Evolutionary conservation across 2,888 invertebrate genomes (phyloP).

Genomic region (Iselma pallidipennis): DNA sequence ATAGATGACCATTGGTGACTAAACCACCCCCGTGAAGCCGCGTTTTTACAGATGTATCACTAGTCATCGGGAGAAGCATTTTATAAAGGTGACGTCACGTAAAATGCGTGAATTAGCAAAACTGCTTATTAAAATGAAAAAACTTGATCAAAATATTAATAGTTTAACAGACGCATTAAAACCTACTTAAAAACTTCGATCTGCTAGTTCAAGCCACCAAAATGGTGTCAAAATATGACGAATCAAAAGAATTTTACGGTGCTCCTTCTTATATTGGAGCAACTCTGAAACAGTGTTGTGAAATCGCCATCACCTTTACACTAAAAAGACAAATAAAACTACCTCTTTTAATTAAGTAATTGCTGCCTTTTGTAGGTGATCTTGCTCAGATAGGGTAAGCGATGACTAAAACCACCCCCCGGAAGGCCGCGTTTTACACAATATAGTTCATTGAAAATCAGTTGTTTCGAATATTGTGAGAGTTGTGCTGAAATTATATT

Average conservation of each 20-base stretch:
- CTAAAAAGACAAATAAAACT: constrained; percentile 7
- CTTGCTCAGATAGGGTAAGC: too few relatives aligned
- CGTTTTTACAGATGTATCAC: constrained; percentile 25
- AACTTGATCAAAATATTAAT: constrained; percentile 11
- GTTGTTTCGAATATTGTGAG: too few relatives aligned
- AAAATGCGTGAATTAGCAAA: constrained; percentile 26
- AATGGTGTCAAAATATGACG: constrained; percentile 17
- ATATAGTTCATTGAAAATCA: too few relatives aligned
- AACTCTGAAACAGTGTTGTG: constrained; percentile 20
- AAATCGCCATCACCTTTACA: constrained; percentile 12
- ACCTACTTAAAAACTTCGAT: constrained; percentile 24
- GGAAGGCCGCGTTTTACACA: too few relatives aligned
- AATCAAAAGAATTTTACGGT: constrained; percentile 7
- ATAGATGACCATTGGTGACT: too few relatives aligned
- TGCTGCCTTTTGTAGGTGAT: too few relatives aligned
- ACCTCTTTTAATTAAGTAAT: too few relatives aligned
- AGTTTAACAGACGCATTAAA: constrained; percentile 17
- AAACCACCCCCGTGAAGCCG: too few relatives aligned
- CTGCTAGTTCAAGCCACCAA: constrained; percentile 14
- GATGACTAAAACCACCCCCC: too few relatives aligned
- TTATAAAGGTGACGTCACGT: constrained; percentile 15
- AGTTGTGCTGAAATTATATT: too few relatives aligned
- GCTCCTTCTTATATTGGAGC: constrained; percentile 17
- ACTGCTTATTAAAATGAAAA: constrained; percentile 23
- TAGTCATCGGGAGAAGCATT: constrained; percentile 26